Evolutionary conservation across 2,113 vertebrate species (phyloP).

Genomic region (Clarias magur): DNA sequence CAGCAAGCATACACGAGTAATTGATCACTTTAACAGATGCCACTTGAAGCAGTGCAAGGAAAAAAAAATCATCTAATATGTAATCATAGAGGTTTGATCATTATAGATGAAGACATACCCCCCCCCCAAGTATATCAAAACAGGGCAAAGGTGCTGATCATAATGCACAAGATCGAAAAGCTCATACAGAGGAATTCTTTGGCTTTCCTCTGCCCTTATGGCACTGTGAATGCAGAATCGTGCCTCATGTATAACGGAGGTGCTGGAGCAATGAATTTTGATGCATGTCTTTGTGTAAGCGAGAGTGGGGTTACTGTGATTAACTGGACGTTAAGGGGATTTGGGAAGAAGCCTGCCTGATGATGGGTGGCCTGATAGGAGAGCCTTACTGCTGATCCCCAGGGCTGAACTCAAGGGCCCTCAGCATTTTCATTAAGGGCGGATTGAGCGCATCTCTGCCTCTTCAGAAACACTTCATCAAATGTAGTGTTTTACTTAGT

Average conservation of each 20-base stretch:
- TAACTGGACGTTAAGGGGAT: constrained; percentile 80
- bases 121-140: neutral
- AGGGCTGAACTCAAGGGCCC: constrained; percentile 86
- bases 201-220: neutral
- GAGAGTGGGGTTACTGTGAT: constrained; percentile 77
- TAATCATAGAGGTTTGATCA: neutral
- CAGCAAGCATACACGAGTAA: constrained; percentile 55
- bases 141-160: neutral
- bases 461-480: constrained; percentile 99
- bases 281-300: constrained; percentile 75
- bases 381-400: constrained; percentile 82
- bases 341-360: constrained; percentile 80
- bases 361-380: constrained; percentile 80
- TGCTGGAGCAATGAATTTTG: constrained; percentile 78
- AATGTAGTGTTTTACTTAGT: constrained; percentile 99
- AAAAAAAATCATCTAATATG: neutral
- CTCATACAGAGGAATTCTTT: neutral
- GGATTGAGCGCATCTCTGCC: constrained; percentile 91
- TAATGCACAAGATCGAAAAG: neutral
- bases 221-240: neutral
- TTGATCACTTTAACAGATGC: constrained; percentile 63
- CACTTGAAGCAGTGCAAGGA: constrained; percentile 12
- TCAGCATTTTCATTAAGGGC: constrained; percentile 98
- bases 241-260: constrained; percentile 60
- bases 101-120: neutral